These are phyloP conservation scores for Esox masquinongy DNA, from an alignment of 2,797 vertebrate genomes.

Conservation along the genomic window DNA sequence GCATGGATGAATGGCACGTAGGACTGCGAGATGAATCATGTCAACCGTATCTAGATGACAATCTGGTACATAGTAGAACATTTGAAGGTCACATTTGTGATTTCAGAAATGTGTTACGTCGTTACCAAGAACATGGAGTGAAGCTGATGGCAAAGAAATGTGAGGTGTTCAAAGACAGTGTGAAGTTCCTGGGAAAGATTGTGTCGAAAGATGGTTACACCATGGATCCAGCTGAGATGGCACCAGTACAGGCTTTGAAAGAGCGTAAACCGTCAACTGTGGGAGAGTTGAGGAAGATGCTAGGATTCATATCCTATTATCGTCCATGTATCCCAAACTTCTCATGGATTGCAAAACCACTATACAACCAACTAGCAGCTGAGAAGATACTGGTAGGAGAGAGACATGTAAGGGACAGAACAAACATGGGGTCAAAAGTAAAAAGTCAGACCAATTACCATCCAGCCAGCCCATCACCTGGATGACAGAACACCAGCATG, in stretches of 20 bases:
- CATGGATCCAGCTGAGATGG: conserved; percentile 7
- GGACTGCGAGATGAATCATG: too few species aligned
- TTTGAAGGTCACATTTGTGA: too few species aligned
- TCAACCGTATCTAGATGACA: too few species aligned
- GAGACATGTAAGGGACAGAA: too few species aligned
- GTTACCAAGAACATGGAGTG: background rate
- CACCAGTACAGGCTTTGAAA: background rate
- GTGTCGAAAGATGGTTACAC: background rate
- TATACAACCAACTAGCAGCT: background rate
- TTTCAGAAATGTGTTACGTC: too few species aligned
- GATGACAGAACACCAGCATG: conserved; percentile 15
- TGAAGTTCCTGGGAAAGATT: background rate
- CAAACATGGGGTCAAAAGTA: too few species aligned
- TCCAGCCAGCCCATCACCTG: background rate
- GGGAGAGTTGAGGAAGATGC: background rate
- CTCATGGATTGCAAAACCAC: background rate
- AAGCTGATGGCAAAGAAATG: conserved; percentile 5
- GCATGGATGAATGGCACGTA: too few species aligned
- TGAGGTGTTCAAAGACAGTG: too few species aligned
- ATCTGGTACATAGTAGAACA: too few species aligned
- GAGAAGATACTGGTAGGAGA: background rate
- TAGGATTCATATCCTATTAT: background rate
- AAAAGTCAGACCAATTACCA: too few species aligned
- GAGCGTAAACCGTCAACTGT: background rate
- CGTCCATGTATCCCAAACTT: background rate